These are phyloP conservation scores for Pegoplata infirma DNA, from an alignment of 2,888 invertebrate genomes.

Conservation along the genomic window DNA sequence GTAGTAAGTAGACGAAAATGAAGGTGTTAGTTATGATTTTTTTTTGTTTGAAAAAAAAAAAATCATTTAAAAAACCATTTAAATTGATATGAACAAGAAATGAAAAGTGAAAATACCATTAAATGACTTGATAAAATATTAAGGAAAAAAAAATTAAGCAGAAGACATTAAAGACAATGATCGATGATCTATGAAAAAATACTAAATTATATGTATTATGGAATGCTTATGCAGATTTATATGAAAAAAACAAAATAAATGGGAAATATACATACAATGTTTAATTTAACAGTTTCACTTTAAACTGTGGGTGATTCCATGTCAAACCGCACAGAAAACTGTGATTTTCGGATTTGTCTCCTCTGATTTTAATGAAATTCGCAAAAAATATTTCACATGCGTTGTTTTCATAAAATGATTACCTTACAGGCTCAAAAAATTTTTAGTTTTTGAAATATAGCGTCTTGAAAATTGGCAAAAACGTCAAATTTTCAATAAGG, in stretches of 20 bases:
- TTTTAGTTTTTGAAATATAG: too few species aligned
- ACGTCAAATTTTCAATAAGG: too few species aligned
- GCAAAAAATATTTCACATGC: too few species aligned
- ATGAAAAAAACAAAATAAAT: neutral
- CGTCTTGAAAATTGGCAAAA: too few species aligned
- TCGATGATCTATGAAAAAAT: neutral
- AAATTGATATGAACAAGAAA: neutral
- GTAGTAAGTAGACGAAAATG: neutral
- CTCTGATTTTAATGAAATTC: too few species aligned
- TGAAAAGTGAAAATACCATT: constrained; percentile 40
- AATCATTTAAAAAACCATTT: constrained; percentile 30
- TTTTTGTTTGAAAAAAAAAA: constrained; percentile 5
- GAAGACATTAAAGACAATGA: constrained; percentile 22
- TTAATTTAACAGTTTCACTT: too few species aligned
- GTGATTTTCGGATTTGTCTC: too few species aligned
- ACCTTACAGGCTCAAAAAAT: too few species aligned
- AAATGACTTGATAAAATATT: constrained; percentile 30
- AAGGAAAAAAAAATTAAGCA: neutral
- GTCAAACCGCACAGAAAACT: too few species aligned
- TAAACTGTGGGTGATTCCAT: too few species aligned
- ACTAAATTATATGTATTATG: neutral
- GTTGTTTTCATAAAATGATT: too few species aligned
- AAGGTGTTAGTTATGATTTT: constrained; percentile 47
- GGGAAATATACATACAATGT: too few species aligned
- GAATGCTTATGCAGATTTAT: neutral